Conservation (phyloP, 2,113 vertebrate species). For the Cariama cristata region DNA sequence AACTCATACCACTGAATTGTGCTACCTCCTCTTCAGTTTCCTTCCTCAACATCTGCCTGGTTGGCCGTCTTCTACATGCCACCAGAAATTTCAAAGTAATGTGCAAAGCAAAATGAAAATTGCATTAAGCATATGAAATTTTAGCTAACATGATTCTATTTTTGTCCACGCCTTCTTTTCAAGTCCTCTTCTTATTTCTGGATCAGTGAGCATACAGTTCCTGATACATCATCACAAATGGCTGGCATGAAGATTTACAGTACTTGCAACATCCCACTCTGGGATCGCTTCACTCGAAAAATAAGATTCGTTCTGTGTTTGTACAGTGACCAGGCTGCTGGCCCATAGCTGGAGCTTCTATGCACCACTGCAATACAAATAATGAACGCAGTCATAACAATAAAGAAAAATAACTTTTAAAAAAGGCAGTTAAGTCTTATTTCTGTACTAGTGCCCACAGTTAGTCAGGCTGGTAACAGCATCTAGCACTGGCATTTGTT, state of each 20-base stretch:
- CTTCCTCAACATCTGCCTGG: neutral
- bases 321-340: neutral
- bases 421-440: neutral
- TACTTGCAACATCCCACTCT: neutral
- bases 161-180: neutral
- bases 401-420: neutral
- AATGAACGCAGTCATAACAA: neutral
- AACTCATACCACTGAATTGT: neutral
- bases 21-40: neutral
- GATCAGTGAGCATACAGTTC: neutral
- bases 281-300: neutral
- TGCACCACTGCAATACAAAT: neutral
- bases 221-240: neutral
- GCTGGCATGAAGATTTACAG: neutral
- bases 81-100: neutral
- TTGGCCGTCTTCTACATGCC: neutral
- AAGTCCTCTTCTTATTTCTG: neutral
- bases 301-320: neutral
- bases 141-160: neutral
- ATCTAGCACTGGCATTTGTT: neutral
- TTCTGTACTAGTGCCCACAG: neutral
- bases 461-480: neutral
- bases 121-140: neutral
- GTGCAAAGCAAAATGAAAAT: neutral
- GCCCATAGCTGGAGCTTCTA: neutral